phyloP scores from a whole-genome alignment of 2,113 vertebrate genomes.

The Aspidoscelis tigris region DNA sequence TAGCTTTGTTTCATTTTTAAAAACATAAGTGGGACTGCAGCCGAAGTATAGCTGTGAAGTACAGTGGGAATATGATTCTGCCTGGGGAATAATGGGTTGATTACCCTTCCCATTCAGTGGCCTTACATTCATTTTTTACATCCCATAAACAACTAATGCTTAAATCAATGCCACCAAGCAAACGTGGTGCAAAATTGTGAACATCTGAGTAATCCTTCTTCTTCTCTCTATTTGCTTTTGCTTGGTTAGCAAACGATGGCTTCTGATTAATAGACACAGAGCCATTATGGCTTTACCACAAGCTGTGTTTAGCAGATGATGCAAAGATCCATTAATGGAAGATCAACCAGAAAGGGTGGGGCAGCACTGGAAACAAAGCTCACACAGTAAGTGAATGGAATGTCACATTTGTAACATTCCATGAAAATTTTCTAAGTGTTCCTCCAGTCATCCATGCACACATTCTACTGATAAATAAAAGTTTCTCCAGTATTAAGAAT shows the following conservation, averaged over 20 bases:
- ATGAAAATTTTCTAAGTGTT: background rate
- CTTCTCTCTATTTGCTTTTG: background rate
- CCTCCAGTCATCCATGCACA: background rate
- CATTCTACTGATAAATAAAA: background rate
- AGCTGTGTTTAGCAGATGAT: conserved; percentile 12
- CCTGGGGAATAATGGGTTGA: background rate
- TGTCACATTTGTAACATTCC: background rate
- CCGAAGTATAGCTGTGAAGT: background rate
- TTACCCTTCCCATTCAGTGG: background rate
- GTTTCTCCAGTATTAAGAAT: background rate
- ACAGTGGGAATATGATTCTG: background rate
- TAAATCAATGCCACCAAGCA: background rate
- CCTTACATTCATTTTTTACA: background rate
- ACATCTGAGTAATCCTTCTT: background rate
- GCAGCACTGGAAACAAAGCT: background rate
- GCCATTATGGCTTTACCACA: background rate
- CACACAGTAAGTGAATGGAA: background rate
- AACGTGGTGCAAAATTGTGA: background rate
- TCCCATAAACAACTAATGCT: background rate
- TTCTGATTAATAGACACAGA: background rate
- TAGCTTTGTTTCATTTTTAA: no score
- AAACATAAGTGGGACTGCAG: no score
- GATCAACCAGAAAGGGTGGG: conserved; percentile 3
- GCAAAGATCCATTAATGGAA: conserved; percentile 4
- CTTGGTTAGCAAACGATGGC: background rate